Evolutionary conservation across 2,113 vertebrate genomes (phyloP), one percentile per base, ranked within the genome.

Genomic region (Gadus macrocephalus): DNA sequence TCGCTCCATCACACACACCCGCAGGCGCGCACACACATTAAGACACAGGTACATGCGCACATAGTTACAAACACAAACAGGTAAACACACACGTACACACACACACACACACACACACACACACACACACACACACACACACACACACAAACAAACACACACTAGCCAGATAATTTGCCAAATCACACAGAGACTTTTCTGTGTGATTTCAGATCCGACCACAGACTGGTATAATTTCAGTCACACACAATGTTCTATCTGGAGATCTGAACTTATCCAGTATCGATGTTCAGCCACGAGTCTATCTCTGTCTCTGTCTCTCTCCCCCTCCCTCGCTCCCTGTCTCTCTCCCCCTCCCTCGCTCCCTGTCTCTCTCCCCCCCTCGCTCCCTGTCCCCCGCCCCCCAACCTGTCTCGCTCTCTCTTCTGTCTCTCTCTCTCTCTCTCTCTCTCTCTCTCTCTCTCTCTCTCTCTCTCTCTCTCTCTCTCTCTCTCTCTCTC

Each of bases 281-380:
- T 71, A 72, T 87, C 68, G 79, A 58, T 62, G 49, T 59, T 71
- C 62, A 64, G 20, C 31, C 68, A 74, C 73, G 71, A 35, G 1
- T 35, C 4, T 35, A 35, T 35, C 31, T 35, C 4, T 35, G 4
- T 35, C 31, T 35, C 42, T 49, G 42, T 14, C 42, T 49, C 42
- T 49, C 42, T 9, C 42, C 42, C 42, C 42, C 42, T 9, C 42
- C 42, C 42, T 49, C 42, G 9, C 42, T 49, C 42, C 12, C 9
- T 49, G 42, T 9, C 42, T 2, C 42, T 9, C 42, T 2, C 42
- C 12, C 42, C 12, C 42, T 1, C 42, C 12, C 42, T 9, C n/a
- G n/a, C n/a, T 31, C 31, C 4, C 42, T 49, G 42, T 14, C 42
- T 49, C 42, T 49, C 42, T 9, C 42, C 11, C 42, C 42, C 42